Conservation (phyloP, 1,140 invertebrate species). For the Heliothis virescens region DNA sequence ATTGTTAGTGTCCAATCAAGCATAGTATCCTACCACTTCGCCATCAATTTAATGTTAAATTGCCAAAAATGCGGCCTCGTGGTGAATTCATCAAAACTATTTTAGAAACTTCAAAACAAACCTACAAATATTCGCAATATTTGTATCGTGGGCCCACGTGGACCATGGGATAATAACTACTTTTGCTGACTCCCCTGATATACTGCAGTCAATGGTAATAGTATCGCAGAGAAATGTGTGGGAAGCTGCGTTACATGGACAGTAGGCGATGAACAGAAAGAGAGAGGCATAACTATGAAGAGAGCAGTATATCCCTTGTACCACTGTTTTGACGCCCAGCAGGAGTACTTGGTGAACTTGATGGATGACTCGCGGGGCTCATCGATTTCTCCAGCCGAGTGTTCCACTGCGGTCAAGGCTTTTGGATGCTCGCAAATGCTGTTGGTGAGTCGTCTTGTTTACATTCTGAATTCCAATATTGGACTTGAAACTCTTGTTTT, state of each 20-base stretch:
- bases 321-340: constrained; percentile 86
- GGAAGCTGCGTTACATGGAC: constrained; percentile 97
- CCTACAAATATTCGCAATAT: constrained; percentile 95
- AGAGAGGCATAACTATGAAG: constrained; percentile 99
- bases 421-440: constrained; percentile 98
- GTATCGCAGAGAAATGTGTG: constrained; percentile 97
- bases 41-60: constrained; percentile 6
- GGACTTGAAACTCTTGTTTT: too few species aligned
- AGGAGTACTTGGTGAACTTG: constrained; percentile 95
- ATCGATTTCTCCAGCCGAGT: constrained; percentile 99
- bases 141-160: constrained; percentile 99
- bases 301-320: constrained; percentile 97
- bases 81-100: constrained; percentile 87
- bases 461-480: too few species aligned
- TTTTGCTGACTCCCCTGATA: constrained; percentile 96
- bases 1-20: constrained; percentile 27
- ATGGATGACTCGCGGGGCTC: constrained; percentile 99
- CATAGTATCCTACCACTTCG: constrained; percentile 2
- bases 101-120: constrained; percentile 89
- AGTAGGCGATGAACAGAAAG: constrained; percentile 98
- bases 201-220: constrained; percentile 99
- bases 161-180: constrained; percentile 99
- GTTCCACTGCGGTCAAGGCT: constrained; percentile 96
- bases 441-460: constrained; percentile 86
- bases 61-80: constrained; percentile 86